Percentiles rank a stretch among this genome's conserved stretches.
Conservation (phyloP, 2,113 vertebrate species). For the Zosterops hypoxanthus region DNA sequence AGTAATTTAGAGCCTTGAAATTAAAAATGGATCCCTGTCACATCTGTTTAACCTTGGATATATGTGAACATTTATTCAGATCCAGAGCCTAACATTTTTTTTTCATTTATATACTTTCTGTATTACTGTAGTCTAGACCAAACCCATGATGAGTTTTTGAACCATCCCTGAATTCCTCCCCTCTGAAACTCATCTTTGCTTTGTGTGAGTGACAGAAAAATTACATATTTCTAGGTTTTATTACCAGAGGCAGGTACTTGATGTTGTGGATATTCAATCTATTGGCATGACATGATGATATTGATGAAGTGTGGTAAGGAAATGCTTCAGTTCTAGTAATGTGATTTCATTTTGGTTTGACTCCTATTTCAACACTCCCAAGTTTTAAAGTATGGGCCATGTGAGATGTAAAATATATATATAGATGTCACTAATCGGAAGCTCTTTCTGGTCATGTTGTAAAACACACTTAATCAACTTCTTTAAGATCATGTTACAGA, state of each 20-base stretch:
- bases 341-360: conserved; percentile 28
- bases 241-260: background rate
- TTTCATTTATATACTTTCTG: background rate
- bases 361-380: conserved; percentile 10
- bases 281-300: background rate
- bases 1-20: background rate
- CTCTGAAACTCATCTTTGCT: background rate
- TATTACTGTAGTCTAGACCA: background rate
- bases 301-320: conserved; percentile 32
- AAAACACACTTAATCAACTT: conserved; percentile 63
- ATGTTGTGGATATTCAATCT: background rate
- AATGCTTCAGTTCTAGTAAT: background rate
- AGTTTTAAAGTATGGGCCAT: background rate
- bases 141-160: background rate
- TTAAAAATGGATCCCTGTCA: background rate
- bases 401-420: conserved; percentile 32
- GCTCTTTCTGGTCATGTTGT: conserved; percentile 44
- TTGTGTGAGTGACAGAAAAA: background rate
- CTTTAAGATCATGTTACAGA: conserved; percentile 53
- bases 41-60: background rate
- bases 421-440: conserved; percentile 50
- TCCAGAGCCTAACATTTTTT: background rate
- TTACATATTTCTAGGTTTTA: background rate
- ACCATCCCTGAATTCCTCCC: background rate
- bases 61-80: background rate